These are phyloP conservation scores for Bufo gargarizans DNA, from an alignment of 2,113 vertebrate species.

Conservation along the genomic window DNA sequence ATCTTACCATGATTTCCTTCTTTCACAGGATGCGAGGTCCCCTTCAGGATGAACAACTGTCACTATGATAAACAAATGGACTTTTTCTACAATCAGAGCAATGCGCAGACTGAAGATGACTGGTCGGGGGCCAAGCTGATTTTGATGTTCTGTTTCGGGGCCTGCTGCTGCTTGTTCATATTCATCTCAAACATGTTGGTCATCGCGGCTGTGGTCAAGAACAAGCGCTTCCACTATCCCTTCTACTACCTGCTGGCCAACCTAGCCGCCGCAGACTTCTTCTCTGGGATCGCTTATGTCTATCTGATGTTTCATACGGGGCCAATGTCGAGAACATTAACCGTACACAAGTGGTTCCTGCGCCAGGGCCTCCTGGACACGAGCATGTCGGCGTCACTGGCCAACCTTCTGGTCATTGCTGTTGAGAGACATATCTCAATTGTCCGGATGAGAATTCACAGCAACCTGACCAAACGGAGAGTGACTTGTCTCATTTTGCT, in stretches of 20 bases:
- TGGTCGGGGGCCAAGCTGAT: conserved; percentile 80
- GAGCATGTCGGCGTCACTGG: conserved; percentile 90
- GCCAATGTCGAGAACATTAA: conserved; percentile 77
- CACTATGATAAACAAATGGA: conserved; percentile 85
- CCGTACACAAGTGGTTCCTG: conserved; percentile 88
- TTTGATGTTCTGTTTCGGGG: conserved; percentile 83
- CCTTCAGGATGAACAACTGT: conserved; percentile 83
- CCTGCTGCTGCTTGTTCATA: conserved; percentile 92
- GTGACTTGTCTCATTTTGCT: conserved; percentile 89
- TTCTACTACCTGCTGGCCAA: conserved; percentile 97
- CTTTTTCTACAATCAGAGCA: conserved; percentile 91
- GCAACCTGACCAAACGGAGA: conserved; percentile 91
- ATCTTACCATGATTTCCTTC: conserved; percentile 12
- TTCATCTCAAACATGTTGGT: conserved; percentile 93
- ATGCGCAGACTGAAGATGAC: conserved; percentile 70
- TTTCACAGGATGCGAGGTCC: conserved; percentile 69
- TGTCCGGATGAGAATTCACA: conserved; percentile 91
- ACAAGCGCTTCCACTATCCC: conserved; percentile 92
- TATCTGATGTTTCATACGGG: conserved; percentile 98
- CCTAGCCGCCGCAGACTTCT: conserved; percentile 92
- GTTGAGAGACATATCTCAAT: conserved; percentile 94
- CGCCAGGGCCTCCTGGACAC: conserved; percentile 93
- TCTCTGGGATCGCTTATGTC: conserved; percentile 93
- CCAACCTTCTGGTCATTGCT: conserved; percentile 91
- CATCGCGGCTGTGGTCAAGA: conserved; percentile 91